A percentile compares a stretch with the other conserved stretches of the same genome.
Evolutionary conservation across 2,888 invertebrate genomes (phyloP).

Genomic region (Kuschelorhynchus macadamiae): DNA sequence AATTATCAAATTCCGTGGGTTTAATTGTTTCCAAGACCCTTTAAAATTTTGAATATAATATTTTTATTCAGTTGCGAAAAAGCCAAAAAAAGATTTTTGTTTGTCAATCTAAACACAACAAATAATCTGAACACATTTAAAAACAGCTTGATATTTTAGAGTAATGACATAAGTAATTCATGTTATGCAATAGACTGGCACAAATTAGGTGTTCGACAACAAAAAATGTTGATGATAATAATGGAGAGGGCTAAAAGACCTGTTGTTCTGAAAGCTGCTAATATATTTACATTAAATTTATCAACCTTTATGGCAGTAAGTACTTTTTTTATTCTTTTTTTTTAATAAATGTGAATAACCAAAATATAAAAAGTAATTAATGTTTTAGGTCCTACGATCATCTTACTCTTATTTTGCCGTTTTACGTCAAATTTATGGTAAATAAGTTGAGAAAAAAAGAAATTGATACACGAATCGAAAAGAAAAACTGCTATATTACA

Average conservation of each 20-base stretch:
- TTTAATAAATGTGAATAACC: no score
- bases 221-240: slow-evolving; percentile 54
- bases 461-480: no score
- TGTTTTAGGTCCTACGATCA: slow-evolving; percentile 39
- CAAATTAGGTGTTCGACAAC: slow-evolving; percentile 40
- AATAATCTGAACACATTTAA: no score
- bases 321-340: no score
- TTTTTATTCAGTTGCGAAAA: no score
- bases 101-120: no score
- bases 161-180: slow-evolving; percentile 50
- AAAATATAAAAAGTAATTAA: no score
- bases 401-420: slow-evolving; percentile 48
- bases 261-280: slow-evolving; percentile 46
- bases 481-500: no score
- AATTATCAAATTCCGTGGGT: no score
- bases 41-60: no score
- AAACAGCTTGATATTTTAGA: slow-evolving; percentile 52
- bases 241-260: slow-evolving; percentile 56
- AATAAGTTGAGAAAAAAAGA: neutral
- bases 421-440: slow-evolving; percentile 32
- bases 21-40: no score
- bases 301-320: slow-evolving; percentile 55
- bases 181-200: slow-evolving; percentile 55
- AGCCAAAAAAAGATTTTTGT: no score
- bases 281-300: slow-evolving; percentile 53